Base-by-base conservation (phyloP, 1,140 invertebrate species). In the Oncopodura yosiiana region DNA sequence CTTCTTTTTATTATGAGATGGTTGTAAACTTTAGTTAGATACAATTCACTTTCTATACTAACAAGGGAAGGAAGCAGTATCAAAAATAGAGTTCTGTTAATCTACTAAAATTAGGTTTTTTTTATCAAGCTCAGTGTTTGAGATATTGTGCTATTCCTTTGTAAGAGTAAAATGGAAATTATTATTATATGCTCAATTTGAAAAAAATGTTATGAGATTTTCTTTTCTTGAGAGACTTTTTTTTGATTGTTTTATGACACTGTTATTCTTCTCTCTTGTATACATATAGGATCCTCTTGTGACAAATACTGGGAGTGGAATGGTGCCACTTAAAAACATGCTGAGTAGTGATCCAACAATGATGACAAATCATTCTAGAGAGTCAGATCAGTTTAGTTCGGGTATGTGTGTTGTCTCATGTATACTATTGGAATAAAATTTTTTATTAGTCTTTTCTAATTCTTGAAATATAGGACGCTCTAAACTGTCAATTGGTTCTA, bases 321-420 rank as follows among this genome's bases (percentile, higher is more conserved):
- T 36, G 4, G 29, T 52, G 19, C 23, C 53, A 26, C 26, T 36
- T 14, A 61, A 64, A 29, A 56, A 58, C 42, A 32, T 59, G 32
- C 18, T 53, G 23, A 44, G 56, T 14, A 32, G n/a, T 37, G 18
- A 45, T n/a, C n/a, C n/a, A n/a, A n/a, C n/a, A n/a, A n/a, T n/a
- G n/a, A n/a, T n/a, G n/a, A n/a, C n/a, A n/a, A n/a, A n/a, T n/a
- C n/a, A 55, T n/a, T 55, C 29, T 27, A 37, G 60, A 54, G 60
- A 64, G 24, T 60, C 60, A 16, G 60, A 62, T 56, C 60, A 62
- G 43, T 64, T 62, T 44, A 62, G 60, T 38, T 64, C 60, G 37
- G 59, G 60, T 64, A 62, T 49, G 48, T 14, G n/a, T 37, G 19
- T 39, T 44, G 30, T 34, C 27, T 41, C 26, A 41, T 42, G 41